Conservation (phyloP, 2,113 vertebrate species). For the Sinocyclocheilus rhinocerous region DNA sequence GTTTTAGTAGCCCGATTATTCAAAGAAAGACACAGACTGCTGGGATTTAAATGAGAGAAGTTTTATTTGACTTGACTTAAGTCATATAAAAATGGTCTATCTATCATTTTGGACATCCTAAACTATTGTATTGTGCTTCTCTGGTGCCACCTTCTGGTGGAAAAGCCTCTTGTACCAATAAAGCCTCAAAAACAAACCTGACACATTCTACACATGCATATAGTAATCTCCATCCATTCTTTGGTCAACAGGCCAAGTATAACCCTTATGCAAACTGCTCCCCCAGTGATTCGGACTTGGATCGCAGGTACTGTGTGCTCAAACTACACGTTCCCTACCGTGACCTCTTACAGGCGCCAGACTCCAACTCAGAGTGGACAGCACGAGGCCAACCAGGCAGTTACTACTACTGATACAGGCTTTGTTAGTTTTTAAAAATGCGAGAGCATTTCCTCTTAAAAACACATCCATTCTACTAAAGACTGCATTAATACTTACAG, state of each 20-base stretch:
- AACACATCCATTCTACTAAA: background rate
- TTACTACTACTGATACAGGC: constrained; percentile 41
- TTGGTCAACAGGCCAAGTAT: constrained; percentile 80
- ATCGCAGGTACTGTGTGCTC: constrained; percentile 88
- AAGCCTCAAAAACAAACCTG: background rate
- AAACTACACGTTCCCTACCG: constrained; percentile 78
- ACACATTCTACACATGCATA: background rate
- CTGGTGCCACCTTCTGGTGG: constrained; percentile 67
- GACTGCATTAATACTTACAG: background rate
- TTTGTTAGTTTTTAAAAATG: background rate
- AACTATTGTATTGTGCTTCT: background rate
- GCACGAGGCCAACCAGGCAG: constrained; percentile 68
- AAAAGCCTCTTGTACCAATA: background rate
- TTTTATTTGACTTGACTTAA: background rate
- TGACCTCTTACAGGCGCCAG: constrained; percentile 72
- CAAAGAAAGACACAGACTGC: background rate
- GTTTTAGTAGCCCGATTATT: background rate
- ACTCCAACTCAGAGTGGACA: constrained; percentile 69
- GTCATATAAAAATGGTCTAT: background rate
- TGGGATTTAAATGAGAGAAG: background rate
- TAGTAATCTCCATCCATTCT: constrained; percentile 1
- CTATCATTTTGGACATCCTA: background rate
- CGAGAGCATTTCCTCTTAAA: background rate
- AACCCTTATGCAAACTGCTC: constrained; percentile 83
- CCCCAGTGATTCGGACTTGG: constrained; percentile 84